A percentile compares a stretch with the other conserved stretches of the same genome.
Evolutionary conservation across 2,113 vertebrate genomes (phyloP).

Genomic region (Beaufortia kweichowensis): DNA sequence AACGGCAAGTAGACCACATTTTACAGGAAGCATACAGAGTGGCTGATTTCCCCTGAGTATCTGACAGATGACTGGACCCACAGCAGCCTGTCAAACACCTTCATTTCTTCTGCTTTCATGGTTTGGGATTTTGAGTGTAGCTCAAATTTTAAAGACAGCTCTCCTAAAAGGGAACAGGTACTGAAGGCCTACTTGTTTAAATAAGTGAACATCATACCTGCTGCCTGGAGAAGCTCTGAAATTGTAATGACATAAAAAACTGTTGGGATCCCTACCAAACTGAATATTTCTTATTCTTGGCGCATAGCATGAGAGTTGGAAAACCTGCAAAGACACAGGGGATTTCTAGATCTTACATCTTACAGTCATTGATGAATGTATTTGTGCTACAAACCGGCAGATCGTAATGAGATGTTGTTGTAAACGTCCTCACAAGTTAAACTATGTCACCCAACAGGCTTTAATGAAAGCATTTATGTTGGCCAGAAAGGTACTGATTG

Average conservation of each 20-base stretch:
- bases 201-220: slow-evolving; percentile 16
- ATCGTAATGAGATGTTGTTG: not conserved
- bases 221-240: slow-evolving; percentile 14
- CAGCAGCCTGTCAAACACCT: slow-evolving; percentile 56
- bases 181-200: slow-evolving; percentile 16
- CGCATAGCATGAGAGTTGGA: not conserved
- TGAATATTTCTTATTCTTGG: not conserved
- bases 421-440: not conserved
- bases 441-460: not conserved
- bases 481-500: not conserved
- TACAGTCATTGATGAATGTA: not conserved
- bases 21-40: slow-evolving; percentile 53
- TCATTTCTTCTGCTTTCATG: slow-evolving; percentile 52
- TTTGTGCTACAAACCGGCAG: not conserved
- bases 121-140: slow-evolving; percentile 2
- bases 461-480: not conserved
- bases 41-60: slow-evolving; percentile 46
- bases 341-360: not conserved
- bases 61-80: slow-evolving; percentile 60
- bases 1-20: slow-evolving; percentile 55
- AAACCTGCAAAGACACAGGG: not conserved
- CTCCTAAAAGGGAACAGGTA: slow-evolving; percentile 3
- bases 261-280: not conserved
- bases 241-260: slow-evolving; percentile 1
- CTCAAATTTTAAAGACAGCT: not conserved